These are phyloP conservation scores for Xiphophorus hellerii DNA, from an alignment of 2,113 vertebrate genomes.

Conservation along the genomic window DNA sequence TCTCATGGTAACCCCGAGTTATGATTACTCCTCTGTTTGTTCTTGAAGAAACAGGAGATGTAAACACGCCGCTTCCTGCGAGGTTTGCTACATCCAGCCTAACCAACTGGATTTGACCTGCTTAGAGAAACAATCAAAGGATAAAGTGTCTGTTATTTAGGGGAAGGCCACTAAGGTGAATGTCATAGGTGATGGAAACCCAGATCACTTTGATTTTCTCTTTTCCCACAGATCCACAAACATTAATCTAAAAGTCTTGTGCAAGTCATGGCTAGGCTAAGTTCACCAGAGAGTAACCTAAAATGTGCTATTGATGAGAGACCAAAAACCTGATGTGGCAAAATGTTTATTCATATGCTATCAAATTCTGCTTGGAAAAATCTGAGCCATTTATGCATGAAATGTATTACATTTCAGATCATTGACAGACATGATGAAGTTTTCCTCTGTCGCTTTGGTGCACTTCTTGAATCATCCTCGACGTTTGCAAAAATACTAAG, in stretches of 20 bases:
- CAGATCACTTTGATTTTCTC: no score
- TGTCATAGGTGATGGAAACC: no score
- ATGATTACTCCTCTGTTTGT: conserved; percentile 1
- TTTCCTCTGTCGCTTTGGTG: no score
- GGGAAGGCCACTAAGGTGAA: neutral
- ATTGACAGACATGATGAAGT: no score
- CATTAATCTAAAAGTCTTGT: no score
- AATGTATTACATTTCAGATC: neutral
- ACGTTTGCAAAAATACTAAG: no score
- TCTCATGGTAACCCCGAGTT: conserved; percentile 2
- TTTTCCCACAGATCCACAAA: no score
- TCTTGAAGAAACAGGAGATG: conserved; percentile 18
- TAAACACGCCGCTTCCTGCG: conserved; percentile 23
- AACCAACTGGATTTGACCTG: neutral
- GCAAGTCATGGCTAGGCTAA: no score
- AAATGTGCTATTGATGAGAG: neutral
- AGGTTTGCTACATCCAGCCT: neutral
- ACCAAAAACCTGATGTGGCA: neutral
- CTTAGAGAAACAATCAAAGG: neutral
- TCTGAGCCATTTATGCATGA: rapidly evolving
- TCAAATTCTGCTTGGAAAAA: no score
- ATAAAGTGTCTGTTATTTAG: neutral
- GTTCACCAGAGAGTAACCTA: neutral
- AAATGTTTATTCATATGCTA: no score
- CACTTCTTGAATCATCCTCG: no score